Base-by-base conservation (phyloP, 2,797 vertebrate species). In the Pseudotriccus pelzelni region DNA sequence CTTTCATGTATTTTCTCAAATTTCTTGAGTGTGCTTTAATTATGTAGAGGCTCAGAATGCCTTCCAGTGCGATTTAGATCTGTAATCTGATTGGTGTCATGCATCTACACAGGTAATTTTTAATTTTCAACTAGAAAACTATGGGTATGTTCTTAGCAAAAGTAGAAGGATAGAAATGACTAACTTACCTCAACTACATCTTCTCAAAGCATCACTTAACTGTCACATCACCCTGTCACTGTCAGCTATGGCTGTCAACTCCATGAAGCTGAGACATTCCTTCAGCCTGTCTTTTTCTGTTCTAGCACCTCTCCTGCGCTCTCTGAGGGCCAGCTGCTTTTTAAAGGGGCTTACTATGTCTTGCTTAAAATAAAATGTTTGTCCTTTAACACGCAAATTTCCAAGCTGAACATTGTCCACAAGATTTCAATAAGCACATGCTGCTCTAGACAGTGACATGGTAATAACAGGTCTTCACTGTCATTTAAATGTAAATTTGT, bases 231-330 rank as follows among this genome's bases (percentile, higher is more conserved):
- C 76, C 50, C 77, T 96, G 56, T 96, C 84, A 70, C 36, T 95
- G 28, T 95, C 73, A 90, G 84, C 32, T 59, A 64, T 93, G 90
- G 28, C 92, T 94, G 84, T 93, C 84, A 73, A 19, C 60, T 85
- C 68, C 1, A 1, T 82, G 81, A 81, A 91, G 70, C 66, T 68
- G 93, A 94, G 46, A 77, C 59, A 78, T 96, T 95, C 74, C 91
- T 94, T 94, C 82, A 87, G 78, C 83, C 68, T 66, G 11, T 94
- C 81, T 94, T 91, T 91, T 94, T 70, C 84, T 97, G 24, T 76
- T 81, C 84, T 86, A 70, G 58, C 63, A 94, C 58, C 49, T 81
- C 27, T 69, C 49, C 76, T 30, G 86, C 19, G 47, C 83, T 75
- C 19, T 89, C 22, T 66, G 53, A 93, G 59, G 72, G 25, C 30